Evolutionary conservation across 1,140 invertebrate genomes (phyloP).

Genomic region (Lerema accius): DNA sequence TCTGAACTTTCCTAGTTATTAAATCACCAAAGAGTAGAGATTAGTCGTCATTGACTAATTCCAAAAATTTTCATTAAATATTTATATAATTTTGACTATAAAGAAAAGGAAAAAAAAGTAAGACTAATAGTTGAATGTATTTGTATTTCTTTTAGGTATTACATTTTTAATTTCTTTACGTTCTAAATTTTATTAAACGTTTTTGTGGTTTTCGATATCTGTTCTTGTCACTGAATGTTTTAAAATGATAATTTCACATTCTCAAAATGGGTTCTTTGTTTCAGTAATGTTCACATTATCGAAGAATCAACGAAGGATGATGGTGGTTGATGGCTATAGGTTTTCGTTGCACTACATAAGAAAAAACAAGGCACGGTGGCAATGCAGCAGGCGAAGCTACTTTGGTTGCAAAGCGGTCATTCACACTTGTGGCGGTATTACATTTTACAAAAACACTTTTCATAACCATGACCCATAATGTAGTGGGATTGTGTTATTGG

Average conservation of each 20-base stretch:
- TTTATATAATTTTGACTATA: too few species aligned
- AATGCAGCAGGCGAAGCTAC: conserved; percentile 61
- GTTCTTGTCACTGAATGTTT: too few species aligned
- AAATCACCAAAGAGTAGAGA: too few species aligned
- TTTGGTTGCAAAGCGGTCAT: conserved; percentile 68
- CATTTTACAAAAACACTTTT: conserved; percentile 40
- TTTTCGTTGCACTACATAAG: conserved; percentile 61
- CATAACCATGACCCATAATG: conserved; percentile 56
- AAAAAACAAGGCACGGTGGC: conserved; percentile 59
- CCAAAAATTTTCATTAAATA: too few species aligned
- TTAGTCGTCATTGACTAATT: too few species aligned
- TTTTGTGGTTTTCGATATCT: too few species aligned
- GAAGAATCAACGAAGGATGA: conserved; percentile 54
- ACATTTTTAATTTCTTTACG: too few species aligned
- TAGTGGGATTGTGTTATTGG: neutral
- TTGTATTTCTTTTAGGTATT: too few species aligned
- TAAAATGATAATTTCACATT: neutral
- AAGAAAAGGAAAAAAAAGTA: too few species aligned
- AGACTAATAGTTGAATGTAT: too few species aligned
- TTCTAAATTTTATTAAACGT: too few species aligned
- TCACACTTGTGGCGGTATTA: conserved; percentile 45
- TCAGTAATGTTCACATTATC: conserved; percentile 55
- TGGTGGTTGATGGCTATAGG: conserved; percentile 59
- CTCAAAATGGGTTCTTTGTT: conserved; percentile 38
- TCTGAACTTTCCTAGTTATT: too few species aligned